These are phyloP conservation scores for Trachelus troglodyta DNA, from an alignment of 2,888 invertebrate genomes.

Conservation along the genomic window DNA sequence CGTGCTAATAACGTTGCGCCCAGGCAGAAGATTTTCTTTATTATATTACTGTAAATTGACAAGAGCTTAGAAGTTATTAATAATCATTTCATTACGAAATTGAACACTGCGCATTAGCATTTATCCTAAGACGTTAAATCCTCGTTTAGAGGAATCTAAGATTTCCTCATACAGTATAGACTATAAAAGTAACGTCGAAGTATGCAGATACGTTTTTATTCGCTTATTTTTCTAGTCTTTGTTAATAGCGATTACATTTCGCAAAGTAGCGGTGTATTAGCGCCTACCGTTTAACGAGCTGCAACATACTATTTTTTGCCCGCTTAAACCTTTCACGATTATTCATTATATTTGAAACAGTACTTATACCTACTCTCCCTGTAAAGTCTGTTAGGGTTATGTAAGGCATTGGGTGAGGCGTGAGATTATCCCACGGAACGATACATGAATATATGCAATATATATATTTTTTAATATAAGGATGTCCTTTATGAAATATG, in stretches of 20 bases:
- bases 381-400: constrained; percentile 31
- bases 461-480: not conserved
- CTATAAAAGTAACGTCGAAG: not conserved
- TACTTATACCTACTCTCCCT: constrained; percentile 7
- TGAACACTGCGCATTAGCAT: not conserved
- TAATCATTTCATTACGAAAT: not conserved
- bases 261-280: not conserved
- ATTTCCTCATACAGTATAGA: not conserved
- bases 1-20: not conserved
- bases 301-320: constrained; percentile 21
- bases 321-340: constrained; percentile 55
- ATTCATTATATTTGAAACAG: constrained; percentile 25
- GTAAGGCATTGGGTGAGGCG: constrained; percentile 54
- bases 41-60: not conserved
- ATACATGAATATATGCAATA: constrained; percentile 19
- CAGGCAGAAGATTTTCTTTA: not conserved
- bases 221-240: not conserved
- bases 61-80: not conserved
- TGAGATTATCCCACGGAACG: constrained; percentile 54
- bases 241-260: not conserved
- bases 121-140: not conserved
- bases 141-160: not conserved
- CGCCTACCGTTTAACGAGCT: constrained; percentile 3
- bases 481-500: not conserved
- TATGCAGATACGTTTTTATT: not conserved